phyloP scores from a whole-genome alignment of 2,797 vertebrate species.

The Helostoma temminkii region DNA sequence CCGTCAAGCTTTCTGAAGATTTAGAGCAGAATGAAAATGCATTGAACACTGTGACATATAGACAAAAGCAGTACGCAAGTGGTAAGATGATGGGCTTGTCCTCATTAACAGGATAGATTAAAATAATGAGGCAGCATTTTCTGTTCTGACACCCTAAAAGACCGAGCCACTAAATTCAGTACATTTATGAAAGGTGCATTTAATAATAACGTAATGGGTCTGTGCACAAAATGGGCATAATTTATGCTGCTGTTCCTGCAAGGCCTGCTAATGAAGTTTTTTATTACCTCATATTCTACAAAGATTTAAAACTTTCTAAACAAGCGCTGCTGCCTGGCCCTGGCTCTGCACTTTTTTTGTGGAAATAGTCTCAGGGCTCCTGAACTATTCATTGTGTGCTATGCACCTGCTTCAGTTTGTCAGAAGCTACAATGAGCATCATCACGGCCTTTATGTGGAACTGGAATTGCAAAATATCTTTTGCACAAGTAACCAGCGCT shows the following conservation, averaged over 20 bases:
- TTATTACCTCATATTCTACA: slow-evolving; percentile 4
- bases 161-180: not conserved
- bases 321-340: not conserved
- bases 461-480: not conserved
- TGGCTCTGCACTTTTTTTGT: not conserved
- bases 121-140: slow-evolving; percentile 33
- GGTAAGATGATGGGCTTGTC: slow-evolving; percentile 40
- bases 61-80: not conserved
- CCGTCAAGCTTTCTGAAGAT: slow-evolving; percentile 44
- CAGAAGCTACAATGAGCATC: not conserved
- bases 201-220: slow-evolving; percentile 35
- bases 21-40: slow-evolving; percentile 28
- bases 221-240: slow-evolving; percentile 4
- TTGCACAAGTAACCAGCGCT: not conserved
- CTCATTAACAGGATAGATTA: slow-evolving; percentile 41
- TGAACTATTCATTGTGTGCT: not conserved
- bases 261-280: slow-evolving; percentile 15
- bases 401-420: not conserved
- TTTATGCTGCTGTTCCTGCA: slow-evolving; percentile 13
- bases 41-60: slow-evolving; percentile 19
- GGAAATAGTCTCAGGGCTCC: slow-evolving; percentile 1
- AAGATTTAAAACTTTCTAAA: slow-evolving; percentile 17
- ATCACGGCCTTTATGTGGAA: not conserved
- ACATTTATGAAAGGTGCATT: slow-evolving; percentile 27
- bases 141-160: slow-evolving; percentile 19